A percentile compares a stretch with the other conserved stretches of the same genome.
Evolutionary conservation across 2,113 vertebrate species (phyloP).

Genomic region (Hippocampus guttulatus): DNA sequence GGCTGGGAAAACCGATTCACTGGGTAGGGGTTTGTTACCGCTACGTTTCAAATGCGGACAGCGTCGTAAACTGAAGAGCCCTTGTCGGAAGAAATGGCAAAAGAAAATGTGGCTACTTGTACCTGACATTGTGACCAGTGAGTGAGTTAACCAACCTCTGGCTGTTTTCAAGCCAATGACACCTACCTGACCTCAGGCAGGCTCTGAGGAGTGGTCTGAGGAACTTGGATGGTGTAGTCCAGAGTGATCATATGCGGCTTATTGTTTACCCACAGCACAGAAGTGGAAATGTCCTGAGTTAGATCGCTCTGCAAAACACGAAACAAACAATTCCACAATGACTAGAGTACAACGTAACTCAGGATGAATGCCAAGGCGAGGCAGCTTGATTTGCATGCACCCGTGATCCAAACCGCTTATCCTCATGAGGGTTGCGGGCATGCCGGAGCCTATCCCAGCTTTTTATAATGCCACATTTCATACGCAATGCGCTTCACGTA

Average conservation of each 20-base stretch:
- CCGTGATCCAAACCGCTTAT: too few relatives aligned
- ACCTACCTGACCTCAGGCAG: conserved; percentile 82
- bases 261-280: conserved; percentile 89
- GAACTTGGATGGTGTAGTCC: conserved; percentile 91
- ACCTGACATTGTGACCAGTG: background rate
- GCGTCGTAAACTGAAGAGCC: too few relatives aligned
- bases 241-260: conserved; percentile 95
- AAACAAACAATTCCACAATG: background rate
- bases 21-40: too few relatives aligned
- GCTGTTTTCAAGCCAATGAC: background rate
- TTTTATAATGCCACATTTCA: too few relatives aligned
- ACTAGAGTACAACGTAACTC: background rate
- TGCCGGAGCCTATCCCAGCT: too few relatives aligned
- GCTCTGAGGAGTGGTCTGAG: conserved; percentile 49
- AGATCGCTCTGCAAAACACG: conserved; percentile 81
- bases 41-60: too few relatives aligned
- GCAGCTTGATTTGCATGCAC: too few relatives aligned
- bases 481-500: too few relatives aligned
- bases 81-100: too few relatives aligned
- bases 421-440: too few relatives aligned
- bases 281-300: conserved; percentile 91
- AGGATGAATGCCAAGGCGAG: background rate
- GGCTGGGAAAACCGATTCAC: too few relatives aligned
- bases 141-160: background rate
- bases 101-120: background rate